Conservation (phyloP, 2,888 invertebrate genomes). For the Rambutsinella grinnellia region DNA sequence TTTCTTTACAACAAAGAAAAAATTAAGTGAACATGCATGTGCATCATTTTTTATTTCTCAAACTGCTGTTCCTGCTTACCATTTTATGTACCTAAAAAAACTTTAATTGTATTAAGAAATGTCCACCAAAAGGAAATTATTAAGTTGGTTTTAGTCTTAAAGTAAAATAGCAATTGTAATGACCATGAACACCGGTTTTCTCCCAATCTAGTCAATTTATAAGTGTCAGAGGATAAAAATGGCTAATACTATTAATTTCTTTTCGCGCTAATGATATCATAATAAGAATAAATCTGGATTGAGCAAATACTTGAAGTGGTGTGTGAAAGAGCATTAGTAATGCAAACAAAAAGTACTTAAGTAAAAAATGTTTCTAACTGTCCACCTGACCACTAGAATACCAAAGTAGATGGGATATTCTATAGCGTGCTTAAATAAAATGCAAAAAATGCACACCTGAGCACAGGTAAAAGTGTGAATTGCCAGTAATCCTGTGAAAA, state of each 20-base stretch:
- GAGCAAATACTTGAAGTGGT: background rate
- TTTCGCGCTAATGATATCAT: background rate
- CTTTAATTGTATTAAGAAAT: background rate
- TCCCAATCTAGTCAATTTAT: background rate
- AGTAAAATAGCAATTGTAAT: background rate
- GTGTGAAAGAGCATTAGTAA: slow-evolving; percentile 1
- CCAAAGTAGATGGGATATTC: background rate
- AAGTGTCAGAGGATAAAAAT: background rate
- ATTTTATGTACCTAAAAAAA: background rate
- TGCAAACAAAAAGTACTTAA: too few relatives aligned
- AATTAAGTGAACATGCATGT: background rate
- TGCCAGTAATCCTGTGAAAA: slow-evolving; percentile 5
- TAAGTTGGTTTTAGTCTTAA: too few relatives aligned
- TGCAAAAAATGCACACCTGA: background rate
- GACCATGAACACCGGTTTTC: background rate
- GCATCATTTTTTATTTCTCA: background rate
- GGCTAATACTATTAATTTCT: slow-evolving; percentile 8
- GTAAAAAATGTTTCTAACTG: too few relatives aligned
- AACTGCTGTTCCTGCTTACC: background rate
- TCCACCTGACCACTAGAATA: background rate
- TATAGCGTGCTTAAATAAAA: background rate
- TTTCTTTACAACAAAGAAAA: too few relatives aligned
- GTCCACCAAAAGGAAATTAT: too few relatives aligned
- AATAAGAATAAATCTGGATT: background rate
- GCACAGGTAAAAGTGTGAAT: background rate